Base-by-base conservation (phyloP, 92 coral and sea anemone species). In the Galaxea fascicularis region DNA sequence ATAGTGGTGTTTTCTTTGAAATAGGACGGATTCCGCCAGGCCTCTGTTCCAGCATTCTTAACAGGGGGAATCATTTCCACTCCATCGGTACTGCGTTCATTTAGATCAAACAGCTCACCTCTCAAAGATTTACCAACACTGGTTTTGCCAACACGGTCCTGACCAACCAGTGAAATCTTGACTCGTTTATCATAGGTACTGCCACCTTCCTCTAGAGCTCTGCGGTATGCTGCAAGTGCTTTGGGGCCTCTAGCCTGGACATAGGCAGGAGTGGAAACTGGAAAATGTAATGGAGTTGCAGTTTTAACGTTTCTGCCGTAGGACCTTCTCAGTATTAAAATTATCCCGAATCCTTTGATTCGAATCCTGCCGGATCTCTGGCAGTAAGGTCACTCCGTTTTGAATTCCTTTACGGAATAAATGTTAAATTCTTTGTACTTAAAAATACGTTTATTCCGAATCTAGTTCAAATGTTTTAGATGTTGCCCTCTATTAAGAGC, bases 101-200 rank as follows among this genome's bases (percentile, higher is more conserved):
- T 0, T 18, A 5, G 5, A 69, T 69, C 0, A 69, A 58, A 58
- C 64, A 8, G 64, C 20, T 58, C 64, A 58, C 64, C 64, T 21
- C 64, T 58, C 64, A 58, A 29, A 21, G 20, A 31, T 35, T 41
- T 69, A 12, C 74, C 1, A 16, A 69, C 52, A 14, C 74, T 69
- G 20, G 74, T 69, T 35, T 69, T 69, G 13, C 74, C 74, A 31
- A 16, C 52, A 35, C 74, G 26, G 24, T 69, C 74, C 26, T 69
- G 74, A 69, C 74, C 74, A 69, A 69, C 45, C 47, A 69, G 10
- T 25, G 39, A 15, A 15, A 69, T 4, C 45, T 69, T 35, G 14
- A 31, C 25, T 35, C 74, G 74, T 6, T 69, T 69, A 21, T 69
- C 74, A 18, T 18, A 35, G 25, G 27, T 35, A 35, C 41, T 69